Base-by-base conservation (phyloP, 2,797 vertebrate genomes). In the Melopsittacus undulatus region DNA sequence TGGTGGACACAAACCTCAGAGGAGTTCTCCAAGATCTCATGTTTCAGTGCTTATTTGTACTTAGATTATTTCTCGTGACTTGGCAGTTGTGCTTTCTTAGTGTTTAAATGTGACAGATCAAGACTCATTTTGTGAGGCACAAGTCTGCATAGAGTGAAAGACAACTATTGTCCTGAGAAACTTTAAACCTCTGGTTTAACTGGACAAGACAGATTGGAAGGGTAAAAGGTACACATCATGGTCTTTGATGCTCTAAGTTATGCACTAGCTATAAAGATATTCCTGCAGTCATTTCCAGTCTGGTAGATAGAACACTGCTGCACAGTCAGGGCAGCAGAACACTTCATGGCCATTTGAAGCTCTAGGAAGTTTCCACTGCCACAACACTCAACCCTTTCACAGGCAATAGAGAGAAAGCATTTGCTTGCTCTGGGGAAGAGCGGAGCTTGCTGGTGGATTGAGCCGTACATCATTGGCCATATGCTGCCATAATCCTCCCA, bases 291-390 rank as follows among this genome's bases (percentile, higher is more conserved):
- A 56, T 83, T 92, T 67, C 82, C 70, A 90, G 45, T 51, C 67
- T 80, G 74, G 51, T 69, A 73, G 70, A 57, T 46, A 79, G 51
- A 73, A 30, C 45, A 38, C 56, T 70, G 81, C 63, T 87, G 48
- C 81, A 64, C 52, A 88, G 40, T 45, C 67, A 84, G 3, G 4
- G 45, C 63, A 90, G 56, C 67, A 85, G 27, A 95, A 84, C 30
- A 36, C 54, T 63, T 82, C 34, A 2, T 4, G 90, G 40, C 36
- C 56, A 52, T 90, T 76, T 77, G 90, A 80, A 93, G 64, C 29
- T 72, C 52, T 61, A 85, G 81, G 78, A 95, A 92, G 89, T 93
- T 90, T 95, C 75, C 63, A 82, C 56, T 82, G 59, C 54, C 74
- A 61, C 42, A 75, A 34, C n/a, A 63, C 43, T 93, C 2, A 0